Base-by-base conservation (phyloP, 2,888 invertebrate species). In the Lasioglossum malachurum region DNA sequence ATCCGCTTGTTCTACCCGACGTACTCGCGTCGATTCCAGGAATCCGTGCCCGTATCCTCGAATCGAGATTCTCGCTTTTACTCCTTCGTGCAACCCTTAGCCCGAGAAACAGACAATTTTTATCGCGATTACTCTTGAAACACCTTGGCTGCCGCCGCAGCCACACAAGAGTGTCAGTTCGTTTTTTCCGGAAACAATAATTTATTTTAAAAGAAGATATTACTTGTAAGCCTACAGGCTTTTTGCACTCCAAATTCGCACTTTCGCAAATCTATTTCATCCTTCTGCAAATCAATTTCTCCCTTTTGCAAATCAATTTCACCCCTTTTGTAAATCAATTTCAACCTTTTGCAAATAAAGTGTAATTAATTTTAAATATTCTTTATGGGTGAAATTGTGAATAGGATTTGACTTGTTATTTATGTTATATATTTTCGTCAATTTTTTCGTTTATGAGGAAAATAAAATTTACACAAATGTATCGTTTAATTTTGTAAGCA, bases 21-120 rank as follows among this genome's bases (percentile, higher is more conserved):
- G 81, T 82, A 86, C 76, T 80, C 87, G 80, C 80, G 84, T 84
- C 82, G 91, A 91, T 91, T 92, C 92, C 84, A 85, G 88, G 89
- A 92, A 92, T 87, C 83, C 78, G 78, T 38, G 73, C 73, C 77
- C 38, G 71, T 31, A 44, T 67, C 75, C 53, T 72, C 53, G 71
- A 78, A 71, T 75, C 67, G 69, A 73, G 46, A 49, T 19, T 38
- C 41, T 53, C 7, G 31, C 49, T 4, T 46, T 73, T 23, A 31
- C 46, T 53, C 49, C 10, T 71, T 31, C 64, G 31, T 16, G 46
- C 46, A 82, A 78, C 82, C 78, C 67, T 60, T 67, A 35, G 31
- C 38, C 12, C n/a, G 57, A 57, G 57, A n/a, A 57, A n/a, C 4
- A 57, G n/a, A n/a, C 57, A 57, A 57, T 57, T 57, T 57, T 57